phyloP scores from a whole-genome alignment of 2,888 invertebrate genomes.

The Hermaeophaga mercurialis region DNA sequence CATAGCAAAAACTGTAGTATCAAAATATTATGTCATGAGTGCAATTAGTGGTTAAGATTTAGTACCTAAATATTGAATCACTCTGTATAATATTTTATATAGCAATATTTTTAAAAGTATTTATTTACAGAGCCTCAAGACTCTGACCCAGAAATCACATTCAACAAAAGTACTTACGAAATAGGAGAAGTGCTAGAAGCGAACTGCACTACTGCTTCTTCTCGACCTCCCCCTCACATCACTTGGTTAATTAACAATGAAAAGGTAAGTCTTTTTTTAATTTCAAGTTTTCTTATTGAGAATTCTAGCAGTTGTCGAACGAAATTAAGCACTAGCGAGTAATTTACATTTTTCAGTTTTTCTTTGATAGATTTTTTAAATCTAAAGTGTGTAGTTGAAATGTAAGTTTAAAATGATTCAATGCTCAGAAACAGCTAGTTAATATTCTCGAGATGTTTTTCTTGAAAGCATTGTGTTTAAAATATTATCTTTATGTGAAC shows the following conservation, averaged over 20 bases:
- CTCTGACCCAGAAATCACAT: slow-evolving; percentile 72
- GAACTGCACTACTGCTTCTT: slow-evolving; percentile 75
- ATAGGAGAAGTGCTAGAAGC: slow-evolving; percentile 73
- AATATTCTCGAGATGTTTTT: too few species aligned
- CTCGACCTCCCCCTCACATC: slow-evolving; percentile 74
- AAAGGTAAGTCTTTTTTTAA: slow-evolving; percentile 60
- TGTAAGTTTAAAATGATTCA: too few species aligned
- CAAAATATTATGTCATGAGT: too few species aligned
- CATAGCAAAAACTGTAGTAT: too few species aligned
- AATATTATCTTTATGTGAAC: too few species aligned
- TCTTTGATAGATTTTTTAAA: too few species aligned
- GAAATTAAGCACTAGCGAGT: background rate
- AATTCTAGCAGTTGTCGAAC: background rate
- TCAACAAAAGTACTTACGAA: slow-evolving; percentile 69
- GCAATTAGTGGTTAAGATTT: too few species aligned
- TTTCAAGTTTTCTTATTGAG: too few species aligned
- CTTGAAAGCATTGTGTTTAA: too few species aligned
- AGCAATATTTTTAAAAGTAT: slow-evolving; percentile 1
- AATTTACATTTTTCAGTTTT: background rate
- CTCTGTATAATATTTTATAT: slow-evolving; percentile 3
- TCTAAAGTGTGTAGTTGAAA: too few species aligned
- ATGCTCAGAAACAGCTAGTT: too few species aligned
- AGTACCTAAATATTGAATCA: too few species aligned
- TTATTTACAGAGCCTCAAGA: slow-evolving; percentile 66
- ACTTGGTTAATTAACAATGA: slow-evolving; percentile 79